A percentile compares a stretch with the other conserved stretches of the same genome.
phyloP scores from a whole-genome alignment of 2,797 vertebrate species.

The Amblyopsis hoosieri region DNA sequence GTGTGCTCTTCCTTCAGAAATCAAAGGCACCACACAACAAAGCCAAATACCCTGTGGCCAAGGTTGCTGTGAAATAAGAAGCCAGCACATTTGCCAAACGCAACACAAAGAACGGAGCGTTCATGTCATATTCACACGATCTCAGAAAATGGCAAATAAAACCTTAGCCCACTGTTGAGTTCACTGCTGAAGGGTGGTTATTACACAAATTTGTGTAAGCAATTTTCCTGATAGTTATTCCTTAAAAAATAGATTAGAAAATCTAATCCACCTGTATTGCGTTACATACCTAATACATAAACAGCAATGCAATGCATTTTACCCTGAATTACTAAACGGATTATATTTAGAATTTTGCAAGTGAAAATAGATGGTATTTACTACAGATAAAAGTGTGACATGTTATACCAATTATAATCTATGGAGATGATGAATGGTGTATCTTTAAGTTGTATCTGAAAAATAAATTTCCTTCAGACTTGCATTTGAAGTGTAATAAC shows the following conservation, averaged over 20 bases:
- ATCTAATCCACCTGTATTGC: not conserved
- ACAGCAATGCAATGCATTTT: not conserved
- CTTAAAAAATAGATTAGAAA: not conserved
- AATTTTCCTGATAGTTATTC: not conserved
- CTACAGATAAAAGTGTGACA: too few species aligned
- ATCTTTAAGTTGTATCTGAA: too few species aligned
- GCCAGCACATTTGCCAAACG: conserved; percentile 60
- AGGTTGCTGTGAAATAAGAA: conserved; percentile 63
- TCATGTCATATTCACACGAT: conserved; percentile 40
- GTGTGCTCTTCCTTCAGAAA: conserved; percentile 63
- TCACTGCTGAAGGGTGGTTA: conserved; percentile 13
- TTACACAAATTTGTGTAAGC: not conserved
- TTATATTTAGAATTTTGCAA: not conserved
- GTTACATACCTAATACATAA: not conserved
- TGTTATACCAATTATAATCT: too few species aligned
- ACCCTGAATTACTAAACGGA: not conserved
- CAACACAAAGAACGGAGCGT: conserved; percentile 56
- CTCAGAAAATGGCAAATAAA: conserved; percentile 51
- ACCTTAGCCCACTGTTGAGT: conserved; percentile 36
- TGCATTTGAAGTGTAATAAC: too few species aligned
- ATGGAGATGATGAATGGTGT: too few species aligned
- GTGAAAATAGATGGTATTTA: conserved; percentile 1
- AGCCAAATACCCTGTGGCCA: conserved; percentile 65
- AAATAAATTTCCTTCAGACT: too few species aligned
- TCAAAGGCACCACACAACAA: conserved; percentile 75